Conservation (phyloP, 1,140 invertebrate genomes). For the Drosophila eugracilis region DNA sequence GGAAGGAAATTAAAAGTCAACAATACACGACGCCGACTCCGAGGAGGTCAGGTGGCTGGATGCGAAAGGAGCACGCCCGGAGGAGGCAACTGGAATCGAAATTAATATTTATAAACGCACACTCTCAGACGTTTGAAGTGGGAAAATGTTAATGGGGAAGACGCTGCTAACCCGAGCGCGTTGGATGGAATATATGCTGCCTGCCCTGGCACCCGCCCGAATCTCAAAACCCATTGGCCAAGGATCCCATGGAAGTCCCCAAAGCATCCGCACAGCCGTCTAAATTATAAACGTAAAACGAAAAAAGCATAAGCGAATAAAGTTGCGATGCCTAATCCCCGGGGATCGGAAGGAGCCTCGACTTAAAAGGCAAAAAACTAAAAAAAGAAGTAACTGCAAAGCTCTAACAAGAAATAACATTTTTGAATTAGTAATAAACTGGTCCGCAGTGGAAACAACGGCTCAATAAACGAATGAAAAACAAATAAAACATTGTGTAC, state of each 20-base stretch:
- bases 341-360: slow-evolving; percentile 23
- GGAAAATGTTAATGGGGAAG: slow-evolving; percentile 46
- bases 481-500: slow-evolving; percentile 73
- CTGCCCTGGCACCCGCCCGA: not conserved
- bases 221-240: slow-evolving; percentile 9
- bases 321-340: slow-evolving; percentile 62
- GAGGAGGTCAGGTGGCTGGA: slow-evolving; percentile 2
- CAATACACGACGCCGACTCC: slow-evolving; percentile 40
- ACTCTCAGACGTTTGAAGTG: slow-evolving; percentile 35
- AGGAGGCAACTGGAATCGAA: slow-evolving; percentile 46
- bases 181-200: slow-evolving; percentile 8
- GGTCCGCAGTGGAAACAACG: slow-evolving; percentile 53
- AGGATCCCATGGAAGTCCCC: slow-evolving; percentile 42
- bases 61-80: too few species aligned
- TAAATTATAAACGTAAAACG: slow-evolving; percentile 72
- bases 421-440: slow-evolving; percentile 83
- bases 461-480: slow-evolving; percentile 79
- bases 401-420: slow-evolving; percentile 77
- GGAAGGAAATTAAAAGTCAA: slow-evolving; percentile 77
- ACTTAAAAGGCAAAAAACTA: not conserved
- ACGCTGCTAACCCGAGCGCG: slow-evolving; percentile 26
- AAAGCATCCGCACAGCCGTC: slow-evolving; percentile 53
- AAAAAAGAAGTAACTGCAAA: slow-evolving; percentile 43
- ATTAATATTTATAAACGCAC: slow-evolving; percentile 81
- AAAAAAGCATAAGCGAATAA: slow-evolving; percentile 58